Conservation (phyloP, 1,140 invertebrate species). For the Sweltsa coloradensis region DNA sequence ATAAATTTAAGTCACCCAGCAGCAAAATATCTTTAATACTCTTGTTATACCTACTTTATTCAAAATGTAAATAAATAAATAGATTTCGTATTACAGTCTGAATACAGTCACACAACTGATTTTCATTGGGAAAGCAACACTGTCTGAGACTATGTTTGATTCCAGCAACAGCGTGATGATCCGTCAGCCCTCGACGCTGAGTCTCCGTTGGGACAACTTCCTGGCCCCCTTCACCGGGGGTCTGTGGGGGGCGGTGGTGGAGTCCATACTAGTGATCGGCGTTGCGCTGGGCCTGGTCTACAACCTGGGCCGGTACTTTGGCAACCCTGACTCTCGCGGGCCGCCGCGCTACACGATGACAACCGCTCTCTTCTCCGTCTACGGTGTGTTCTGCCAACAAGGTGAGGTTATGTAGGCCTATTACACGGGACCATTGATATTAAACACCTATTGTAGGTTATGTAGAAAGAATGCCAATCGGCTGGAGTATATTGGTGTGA, state of each 20-base stretch:
- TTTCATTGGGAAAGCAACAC: too few species aligned
- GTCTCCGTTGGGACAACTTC: constrained; percentile 2
- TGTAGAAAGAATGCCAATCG: too few species aligned
- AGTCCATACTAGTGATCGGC: not conserved
- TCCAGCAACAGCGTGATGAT: not conserved
- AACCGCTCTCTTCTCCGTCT: not conserved
- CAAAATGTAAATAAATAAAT: too few species aligned
- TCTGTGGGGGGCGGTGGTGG: not conserved
- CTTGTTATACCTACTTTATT: not conserved
- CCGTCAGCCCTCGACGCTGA: not conserved
- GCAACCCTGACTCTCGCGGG: not conserved
- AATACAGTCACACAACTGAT: too few species aligned
- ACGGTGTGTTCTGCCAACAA: constrained; percentile 1
- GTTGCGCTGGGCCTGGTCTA: not conserved
- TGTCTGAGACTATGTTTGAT: not conserved
- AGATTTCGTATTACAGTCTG: too few species aligned
- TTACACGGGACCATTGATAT: too few species aligned
- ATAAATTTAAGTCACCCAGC: not conserved
- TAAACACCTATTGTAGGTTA: too few species aligned
- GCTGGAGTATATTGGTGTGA: too few species aligned
- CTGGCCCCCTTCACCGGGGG: not conserved
- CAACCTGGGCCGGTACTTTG: not conserved
- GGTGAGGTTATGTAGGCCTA: too few species aligned
- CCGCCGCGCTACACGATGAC: not conserved
- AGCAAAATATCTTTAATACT: not conserved